Evolutionary conservation across 2,888 invertebrate species (phyloP), one percentile per base, ranked within the genome.

Genomic region (Drosophila macrospina): DNA sequence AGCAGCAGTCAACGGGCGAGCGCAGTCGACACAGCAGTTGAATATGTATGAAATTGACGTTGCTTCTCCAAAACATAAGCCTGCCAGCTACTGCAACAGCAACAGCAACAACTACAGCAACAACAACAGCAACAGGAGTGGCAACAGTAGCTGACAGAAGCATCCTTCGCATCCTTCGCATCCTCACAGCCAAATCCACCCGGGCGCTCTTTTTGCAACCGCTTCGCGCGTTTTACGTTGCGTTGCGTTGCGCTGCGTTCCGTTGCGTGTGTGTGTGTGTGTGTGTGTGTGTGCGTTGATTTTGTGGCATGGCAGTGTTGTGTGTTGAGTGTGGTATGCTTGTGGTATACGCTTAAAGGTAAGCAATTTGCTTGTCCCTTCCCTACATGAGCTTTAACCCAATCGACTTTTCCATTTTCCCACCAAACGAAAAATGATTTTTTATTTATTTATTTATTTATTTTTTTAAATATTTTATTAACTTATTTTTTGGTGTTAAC

Each of bases 41-140:
- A 82, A 81, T 82, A 87, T 85, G 82, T 85, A 87, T 82, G 80
- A 76, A 78, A 82, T 85, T 82, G 82, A 63, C 82, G 82, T 75
- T 70, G 82, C 59, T 70, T 8, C 65, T 52, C 45, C 70, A 59
- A 75, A 79, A 75, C 79, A 76, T 82, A 69, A 72, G 71, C 71
- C 79, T 60, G 65, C 51, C 71, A 71, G 74, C 60, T 20, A 61
- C 62, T 66, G 65, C 75, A 60, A 39, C 39, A 44, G 47, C 57
- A 76, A 44, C 68, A 57, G 42, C 56, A 39, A 28, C 41, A 48
- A 30, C 13, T 50, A 7, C 52, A 54, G n/a, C 15, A 32, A 6
- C 11, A 47, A 11, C 47, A 16, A 32, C 47, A 16, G 16, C 16
- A 52, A 51, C 32, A 36, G 20, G 30, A 44, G 39, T 32, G 36